Evolutionary conservation across 2,797 vertebrate genomes (phyloP), one percentile per base, ranked within the genome.

Genomic region (Schizopygopsis pylzovi): DNA sequence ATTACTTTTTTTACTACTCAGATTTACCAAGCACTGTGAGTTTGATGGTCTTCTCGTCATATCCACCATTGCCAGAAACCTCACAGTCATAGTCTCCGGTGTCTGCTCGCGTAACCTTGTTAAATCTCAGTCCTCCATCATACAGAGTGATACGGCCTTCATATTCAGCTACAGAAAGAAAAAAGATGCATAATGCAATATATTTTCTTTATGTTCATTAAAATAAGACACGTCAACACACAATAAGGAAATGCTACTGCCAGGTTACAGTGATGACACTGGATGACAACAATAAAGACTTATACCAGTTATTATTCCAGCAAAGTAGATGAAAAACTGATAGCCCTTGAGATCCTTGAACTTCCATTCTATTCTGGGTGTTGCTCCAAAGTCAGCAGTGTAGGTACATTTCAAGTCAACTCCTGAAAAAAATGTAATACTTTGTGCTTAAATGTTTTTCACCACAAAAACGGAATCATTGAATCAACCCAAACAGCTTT

Each of bases 291-390:
- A 11, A 0, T 20, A 6, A 37, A n/a, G 8, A 45, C 41, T 28
- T 49, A 79, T 90, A 97, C 98, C 63, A 37, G 96, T 98, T 71
- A 94, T 89, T 70, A 91, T 33, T 0, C 59, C 88, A 10, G 89
- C 81, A 13, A 90, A 96, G 87, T 94, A 87, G 37, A 99, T 92
- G 0, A 96, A 94, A 0, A 18, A 16, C 33, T 91, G 85, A 0
- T 94, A 94, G 0, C 90, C 94, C 37, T 88, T 89, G 0, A 82
- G 12, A 39, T 94, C 84, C 1, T 87, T 90, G 77, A 96, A 97
- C 76, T 97, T 98, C 98, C 97, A 98, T 90, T 98, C 97, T 54
- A 97, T 85, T 63, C 97, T 95, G n/a, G 94, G 85, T 0, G 10
- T 4, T 11, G 81, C 0, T 4, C 84, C 90, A 82, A 95, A 93